Conservation (phyloP, 23 tunicate genomes). For the Styela plicata region DNA sequence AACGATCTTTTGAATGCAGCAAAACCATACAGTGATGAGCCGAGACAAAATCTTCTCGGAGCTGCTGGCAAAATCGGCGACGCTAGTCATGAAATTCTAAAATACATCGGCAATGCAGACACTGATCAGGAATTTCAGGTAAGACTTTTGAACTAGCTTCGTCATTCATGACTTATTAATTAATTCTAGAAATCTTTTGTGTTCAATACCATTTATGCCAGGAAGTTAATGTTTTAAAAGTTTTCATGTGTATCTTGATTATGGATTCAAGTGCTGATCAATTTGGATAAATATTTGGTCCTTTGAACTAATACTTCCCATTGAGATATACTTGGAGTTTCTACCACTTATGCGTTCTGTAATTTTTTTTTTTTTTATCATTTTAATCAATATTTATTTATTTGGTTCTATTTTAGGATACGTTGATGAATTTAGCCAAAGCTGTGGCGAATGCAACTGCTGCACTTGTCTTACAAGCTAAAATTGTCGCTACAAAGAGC, state of each 20-base stretch:
- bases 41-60: conserved; percentile 80
- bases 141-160: not conserved
- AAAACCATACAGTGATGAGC: conserved; percentile 68
- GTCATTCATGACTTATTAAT: too few species aligned
- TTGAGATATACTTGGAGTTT: too few species aligned
- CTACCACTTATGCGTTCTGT: too few species aligned
- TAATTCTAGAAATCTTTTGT: too few species aligned
- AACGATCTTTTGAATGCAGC: conserved; percentile 80
- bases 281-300: too few species aligned
- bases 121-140: conserved; percentile 88
- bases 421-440: conserved; percentile 82
- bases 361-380: too few species aligned
- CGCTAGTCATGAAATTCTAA: conserved; percentile 92
- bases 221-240: too few species aligned
- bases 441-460: conserved; percentile 90
- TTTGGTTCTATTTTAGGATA: conserved; percentile 59
- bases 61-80: conserved; percentile 95
- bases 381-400: too few species aligned
- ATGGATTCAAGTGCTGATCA: not conserved
- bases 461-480: conserved; percentile 82
- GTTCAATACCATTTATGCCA: too few species aligned
- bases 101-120: conserved; percentile 67
- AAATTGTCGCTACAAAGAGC: conserved; percentile 58
- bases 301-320: too few species aligned
- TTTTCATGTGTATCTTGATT: not conserved